phyloP scores from a whole-genome alignment of 2,888 invertebrate genomes.

The Digitonthophagus gazella region DNA sequence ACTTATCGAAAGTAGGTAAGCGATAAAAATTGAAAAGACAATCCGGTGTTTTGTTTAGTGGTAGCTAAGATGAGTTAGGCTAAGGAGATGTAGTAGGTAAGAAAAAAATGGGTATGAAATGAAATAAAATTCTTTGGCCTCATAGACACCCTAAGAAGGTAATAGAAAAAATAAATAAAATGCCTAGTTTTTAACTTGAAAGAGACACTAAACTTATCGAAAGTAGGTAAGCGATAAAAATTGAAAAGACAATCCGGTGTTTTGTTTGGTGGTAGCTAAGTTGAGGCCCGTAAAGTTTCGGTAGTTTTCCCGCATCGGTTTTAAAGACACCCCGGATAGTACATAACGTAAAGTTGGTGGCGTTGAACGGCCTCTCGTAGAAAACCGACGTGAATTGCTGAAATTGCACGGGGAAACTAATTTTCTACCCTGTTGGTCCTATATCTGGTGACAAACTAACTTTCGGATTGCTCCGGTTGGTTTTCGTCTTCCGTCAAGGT shows the following conservation, averaged over 20 bases:
- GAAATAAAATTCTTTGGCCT: no score
- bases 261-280: not conserved
- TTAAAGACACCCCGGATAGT: not conserved
- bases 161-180: no score
- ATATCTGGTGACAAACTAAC: not conserved
- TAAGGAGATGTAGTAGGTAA: no score
- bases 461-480: not conserved
- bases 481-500: not conserved
- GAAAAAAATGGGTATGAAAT: no score
- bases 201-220: constrained; percentile 7
- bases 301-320: not conserved
- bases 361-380: not conserved
- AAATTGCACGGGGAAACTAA: not conserved
- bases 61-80: not conserved
- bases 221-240: constrained; percentile 9
- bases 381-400: not conserved
- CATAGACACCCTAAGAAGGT: no score
- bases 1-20: constrained; percentile 4
- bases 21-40: constrained; percentile 8
- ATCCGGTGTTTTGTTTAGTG: not conserved
- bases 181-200: constrained; percentile 8
- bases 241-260: constrained; percentile 3
- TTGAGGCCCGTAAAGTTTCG: not conserved
- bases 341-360: not conserved
- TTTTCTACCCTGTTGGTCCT: not conserved